These are phyloP conservation scores for Novumbra hubbsi DNA, from an alignment of 2,797 vertebrate genomes.

Conservation along the genomic window DNA sequence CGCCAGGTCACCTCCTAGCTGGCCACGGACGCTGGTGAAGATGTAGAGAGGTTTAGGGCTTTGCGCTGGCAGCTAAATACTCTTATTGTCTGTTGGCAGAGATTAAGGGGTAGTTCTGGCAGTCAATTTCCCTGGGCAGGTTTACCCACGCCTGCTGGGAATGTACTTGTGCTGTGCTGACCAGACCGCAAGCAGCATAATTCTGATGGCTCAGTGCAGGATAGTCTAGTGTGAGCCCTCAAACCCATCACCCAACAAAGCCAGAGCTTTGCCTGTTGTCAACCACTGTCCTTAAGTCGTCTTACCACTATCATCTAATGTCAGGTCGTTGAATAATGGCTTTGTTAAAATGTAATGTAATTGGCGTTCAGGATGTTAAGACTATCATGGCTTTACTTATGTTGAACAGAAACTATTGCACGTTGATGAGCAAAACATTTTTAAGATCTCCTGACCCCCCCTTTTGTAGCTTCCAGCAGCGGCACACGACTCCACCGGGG, in stretches of 20 bases:
- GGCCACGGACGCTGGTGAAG: neutral
- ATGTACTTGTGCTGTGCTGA: constrained; percentile 43
- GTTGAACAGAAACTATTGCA: neutral
- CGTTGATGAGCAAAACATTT: neutral
- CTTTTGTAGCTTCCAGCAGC: constrained; percentile 89
- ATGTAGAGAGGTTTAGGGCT: too few species aligned
- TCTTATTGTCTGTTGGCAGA: neutral
- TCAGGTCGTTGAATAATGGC: neutral
- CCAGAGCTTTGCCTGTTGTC: neutral
- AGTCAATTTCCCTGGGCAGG: constrained; percentile 32
- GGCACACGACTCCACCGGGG: constrained; percentile 95
- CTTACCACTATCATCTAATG: neutral
- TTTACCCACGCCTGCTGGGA: constrained; percentile 35
- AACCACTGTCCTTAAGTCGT: neutral
- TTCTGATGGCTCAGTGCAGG: constrained; percentile 19
- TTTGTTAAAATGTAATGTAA: neutral
- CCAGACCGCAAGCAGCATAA: constrained; percentile 30
- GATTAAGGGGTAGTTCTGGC: constrained; percentile 28
- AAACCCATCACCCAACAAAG: neutral
- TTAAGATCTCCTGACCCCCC: neutral
- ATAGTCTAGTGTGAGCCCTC: neutral
- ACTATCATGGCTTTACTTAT: neutral
- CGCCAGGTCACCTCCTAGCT: neutral
- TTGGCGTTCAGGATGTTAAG: neutral
- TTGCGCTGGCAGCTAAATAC: too few species aligned